Conservation (phyloP, 2,888 invertebrate species). For the Biston betularia region DNA sequence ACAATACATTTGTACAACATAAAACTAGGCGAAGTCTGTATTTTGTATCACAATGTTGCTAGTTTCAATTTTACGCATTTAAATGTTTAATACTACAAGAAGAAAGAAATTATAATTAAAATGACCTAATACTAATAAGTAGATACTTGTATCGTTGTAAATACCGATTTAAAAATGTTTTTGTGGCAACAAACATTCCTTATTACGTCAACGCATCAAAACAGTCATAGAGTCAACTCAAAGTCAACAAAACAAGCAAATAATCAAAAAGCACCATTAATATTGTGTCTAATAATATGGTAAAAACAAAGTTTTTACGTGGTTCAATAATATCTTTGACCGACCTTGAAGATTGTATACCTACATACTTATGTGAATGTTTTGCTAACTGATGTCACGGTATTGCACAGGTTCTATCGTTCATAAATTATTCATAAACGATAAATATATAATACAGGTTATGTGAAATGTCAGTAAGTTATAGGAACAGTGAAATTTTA, state of each 20-base stretch:
- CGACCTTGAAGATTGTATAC: conserved; percentile 37
- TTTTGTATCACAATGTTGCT: too few species aligned
- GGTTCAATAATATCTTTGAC: conserved; percentile 32
- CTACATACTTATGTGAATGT: conserved; percentile 15
- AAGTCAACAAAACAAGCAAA: conserved; percentile 13
- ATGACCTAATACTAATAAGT: too few species aligned
- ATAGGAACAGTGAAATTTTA: conserved; percentile 16
- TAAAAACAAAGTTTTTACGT: conserved; percentile 32
- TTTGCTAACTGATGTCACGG: conserved; percentile 36
- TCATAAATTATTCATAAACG: conserved; percentile 34
- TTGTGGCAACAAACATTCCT: not conserved
- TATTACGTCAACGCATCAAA: not conserved
- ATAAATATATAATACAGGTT: conserved; percentile 19
- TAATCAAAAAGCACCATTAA: conserved; percentile 27
- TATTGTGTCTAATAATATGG: conserved; percentile 22
- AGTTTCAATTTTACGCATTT: too few species aligned
- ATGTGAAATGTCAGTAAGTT: conserved; percentile 23
- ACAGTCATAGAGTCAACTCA: conserved; percentile 1
- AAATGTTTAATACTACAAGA: too few species aligned
- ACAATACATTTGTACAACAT: too few species aligned
- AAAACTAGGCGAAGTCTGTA: too few species aligned
- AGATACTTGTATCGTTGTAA: too few species aligned
- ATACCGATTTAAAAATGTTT: not conserved
- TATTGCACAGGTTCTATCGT: conserved; percentile 29
- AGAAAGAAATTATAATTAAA: too few species aligned